Evolutionary conservation across 2,113 vertebrate species (phyloP).

Genomic region (Misgurnus mizolepis): DNA sequence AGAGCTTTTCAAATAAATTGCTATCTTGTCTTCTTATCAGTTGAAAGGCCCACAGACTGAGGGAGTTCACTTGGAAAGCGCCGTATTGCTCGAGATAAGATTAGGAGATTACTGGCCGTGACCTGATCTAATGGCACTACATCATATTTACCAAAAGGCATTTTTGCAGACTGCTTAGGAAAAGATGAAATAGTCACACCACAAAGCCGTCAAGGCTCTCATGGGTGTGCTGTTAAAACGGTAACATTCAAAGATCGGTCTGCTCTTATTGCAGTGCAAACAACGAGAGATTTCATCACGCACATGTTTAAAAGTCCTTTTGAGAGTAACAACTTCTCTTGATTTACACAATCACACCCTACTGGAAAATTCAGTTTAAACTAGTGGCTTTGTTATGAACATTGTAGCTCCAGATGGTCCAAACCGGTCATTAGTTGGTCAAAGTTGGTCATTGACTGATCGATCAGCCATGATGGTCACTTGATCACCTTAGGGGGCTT

Average conservation of each 20-base stretch:
- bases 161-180: slow-evolving; percentile 48
- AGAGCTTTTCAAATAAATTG: slow-evolving; percentile 60
- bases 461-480: no score
- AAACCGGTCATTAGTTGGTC: no score
- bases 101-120: slow-evolving; percentile 67
- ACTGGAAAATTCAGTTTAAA: no score
- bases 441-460: no score
- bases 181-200: slow-evolving; percentile 66
- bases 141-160: slow-evolving; percentile 73
- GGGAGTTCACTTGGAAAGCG: slow-evolving; percentile 57
- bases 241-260: slow-evolving; percentile 45
- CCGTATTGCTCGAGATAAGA: slow-evolving; percentile 55
- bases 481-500: no score
- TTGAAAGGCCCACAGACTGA: slow-evolving; percentile 65
- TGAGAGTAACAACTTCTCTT: slow-evolving; percentile 17
- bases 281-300: slow-evolving; percentile 59
- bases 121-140: slow-evolving; percentile 69
- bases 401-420: no score
- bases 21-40: slow-evolving; percentile 55
- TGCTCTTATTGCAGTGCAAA: slow-evolving; percentile 53
- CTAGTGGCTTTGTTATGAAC: no score
- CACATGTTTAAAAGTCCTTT: neutral
- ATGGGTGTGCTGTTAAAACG: slow-evolving; percentile 48
- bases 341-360: neutral
- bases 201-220: slow-evolving; percentile 61